Base-by-base conservation (phyloP, 2,797 vertebrate genomes). In the Danio tinwini region DNA sequence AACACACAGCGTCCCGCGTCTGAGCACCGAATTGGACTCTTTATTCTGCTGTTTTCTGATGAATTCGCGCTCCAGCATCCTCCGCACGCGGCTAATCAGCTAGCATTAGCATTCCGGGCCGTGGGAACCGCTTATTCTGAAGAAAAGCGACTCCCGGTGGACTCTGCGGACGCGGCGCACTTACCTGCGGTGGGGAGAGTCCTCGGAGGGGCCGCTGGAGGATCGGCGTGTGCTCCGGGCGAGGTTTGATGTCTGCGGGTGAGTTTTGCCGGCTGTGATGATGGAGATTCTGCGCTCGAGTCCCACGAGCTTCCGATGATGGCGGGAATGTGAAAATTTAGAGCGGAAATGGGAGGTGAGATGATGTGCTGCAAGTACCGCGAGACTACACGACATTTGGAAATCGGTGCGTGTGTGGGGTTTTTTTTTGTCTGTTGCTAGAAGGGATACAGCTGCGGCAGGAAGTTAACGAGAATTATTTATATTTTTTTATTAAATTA, bases 271-370 rank as follows among this genome's bases (percentile, higher is more conserved):
- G 93, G 93, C 90, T 85, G 39, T 47, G 83, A 39, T 88, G 88
- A 89, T 92, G 92, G 92, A 94, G 91, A 90, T 90, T 49, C 75
- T 76, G 74, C 75, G 90, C 76, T 75, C 77, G 84, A 79, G 68
- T 17, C 78, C 16, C 90, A 85, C 87, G 76, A 92, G 83, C 87
- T 80, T 79, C 78, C 86, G 88, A 92, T 92, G 92, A 95, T 94
- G 94, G 94, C 94, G 94, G 94, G 94, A 95, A 94, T 80, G 89
- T 90, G 88, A 93, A 90, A 83, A 86, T 92, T 89, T 67, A 89
- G 88, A 88, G 77, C 91, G 93, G 93, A 94, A 93, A 81, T 88
- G 87, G 86, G 55, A 69, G 59, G 17, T 82, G 88, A 86, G 86
- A 91, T n/a, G n/a, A 1, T 0, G 10, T 12, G 9, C 5, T 0